Conservation (phyloP, 2,888 invertebrate genomes). For the Orthosia gothica region DNA sequence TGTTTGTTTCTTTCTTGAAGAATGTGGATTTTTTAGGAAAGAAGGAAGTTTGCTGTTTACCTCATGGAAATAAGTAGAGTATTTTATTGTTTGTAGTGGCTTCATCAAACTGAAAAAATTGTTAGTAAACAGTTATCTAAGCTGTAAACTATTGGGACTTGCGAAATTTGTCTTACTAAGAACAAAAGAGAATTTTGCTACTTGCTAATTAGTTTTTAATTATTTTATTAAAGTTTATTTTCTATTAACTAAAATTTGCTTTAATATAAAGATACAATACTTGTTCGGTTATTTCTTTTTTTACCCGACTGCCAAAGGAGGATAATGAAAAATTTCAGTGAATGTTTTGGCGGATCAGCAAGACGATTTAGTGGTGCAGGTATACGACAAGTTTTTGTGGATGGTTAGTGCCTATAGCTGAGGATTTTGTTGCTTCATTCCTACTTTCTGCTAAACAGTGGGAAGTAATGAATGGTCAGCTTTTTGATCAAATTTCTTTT, state of each 20-base stretch:
- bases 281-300: no score
- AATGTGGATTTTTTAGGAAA: slow-evolving; percentile 6
- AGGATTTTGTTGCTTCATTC: neutral
- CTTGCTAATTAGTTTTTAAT: no score
- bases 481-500: neutral
- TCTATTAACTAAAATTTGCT: no score
- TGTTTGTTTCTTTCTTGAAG: slow-evolving; percentile 32
- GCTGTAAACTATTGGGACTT: no score
- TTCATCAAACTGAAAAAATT: neutral
- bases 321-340: no score
- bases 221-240: no score
- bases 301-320: no score
- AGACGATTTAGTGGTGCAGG: neutral
- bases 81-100: neutral
- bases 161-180: no score
- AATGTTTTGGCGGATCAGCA: neutral
- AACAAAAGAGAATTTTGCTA: no score
- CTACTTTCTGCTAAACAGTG: neutral
- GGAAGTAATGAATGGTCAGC: no score
- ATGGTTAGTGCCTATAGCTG: neutral
- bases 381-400: neutral
- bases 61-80: neutral
- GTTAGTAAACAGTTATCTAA: neutral
- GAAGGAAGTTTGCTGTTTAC: neutral
- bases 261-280: no score